Conservation (phyloP, 2,888 invertebrate species). For the Temnothorax rugatulus region DNA sequence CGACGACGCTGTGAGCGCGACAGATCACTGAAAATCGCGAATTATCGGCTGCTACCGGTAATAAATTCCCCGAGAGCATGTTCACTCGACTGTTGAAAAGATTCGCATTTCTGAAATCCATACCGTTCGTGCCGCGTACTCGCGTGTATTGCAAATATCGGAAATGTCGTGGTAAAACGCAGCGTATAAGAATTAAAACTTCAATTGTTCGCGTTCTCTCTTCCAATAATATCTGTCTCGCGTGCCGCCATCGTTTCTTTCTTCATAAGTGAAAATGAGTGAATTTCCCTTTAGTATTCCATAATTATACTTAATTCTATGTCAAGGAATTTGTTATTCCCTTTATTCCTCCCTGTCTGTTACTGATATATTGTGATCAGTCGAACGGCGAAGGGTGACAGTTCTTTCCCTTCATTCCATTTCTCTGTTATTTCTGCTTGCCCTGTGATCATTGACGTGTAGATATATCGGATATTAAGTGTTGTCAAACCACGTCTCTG, state of each 20-base stretch:
- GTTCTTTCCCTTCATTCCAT: background rate
- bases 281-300: background rate
- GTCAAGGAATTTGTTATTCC: slow-evolving; percentile 7
- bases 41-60: slow-evolving; percentile 60
- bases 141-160: too few relatives aligned
- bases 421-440: background rate
- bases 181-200: background rate
- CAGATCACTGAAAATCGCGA: slow-evolving; percentile 16
- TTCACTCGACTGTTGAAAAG: slow-evolving; percentile 68
- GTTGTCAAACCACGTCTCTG: background rate
- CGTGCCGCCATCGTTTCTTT: background rate
- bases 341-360: background rate
- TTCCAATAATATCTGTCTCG: background rate
- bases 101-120: slow-evolving; percentile 71
- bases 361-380: background rate
- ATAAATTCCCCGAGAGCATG: slow-evolving; percentile 71
- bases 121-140: slow-evolving; percentile 12
- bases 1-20: slow-evolving; percentile 50
- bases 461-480: background rate
- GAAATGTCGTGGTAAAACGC: background rate
- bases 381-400: background rate
- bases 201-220: background rate
- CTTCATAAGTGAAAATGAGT: background rate
- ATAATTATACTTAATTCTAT: background rate
- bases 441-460: background rate